Conservation (phyloP, 2,888 invertebrate species). For the Drosophila subquinaria region DNA sequence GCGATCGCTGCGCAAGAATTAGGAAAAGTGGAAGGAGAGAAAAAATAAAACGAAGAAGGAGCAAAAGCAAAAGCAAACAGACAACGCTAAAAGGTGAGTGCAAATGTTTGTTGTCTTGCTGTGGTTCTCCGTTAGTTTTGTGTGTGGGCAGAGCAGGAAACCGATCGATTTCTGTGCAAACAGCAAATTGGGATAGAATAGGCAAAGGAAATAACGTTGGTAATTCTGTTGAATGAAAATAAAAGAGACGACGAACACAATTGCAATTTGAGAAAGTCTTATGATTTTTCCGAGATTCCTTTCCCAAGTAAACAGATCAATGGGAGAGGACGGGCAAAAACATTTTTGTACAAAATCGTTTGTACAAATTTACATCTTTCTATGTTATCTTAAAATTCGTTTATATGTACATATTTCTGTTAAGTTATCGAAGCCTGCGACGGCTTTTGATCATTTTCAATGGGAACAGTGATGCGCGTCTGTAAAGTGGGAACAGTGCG, state of each 20-base stretch:
- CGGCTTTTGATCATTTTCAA: background rate
- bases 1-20: slow-evolving; percentile 49
- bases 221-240: slow-evolving; percentile 34
- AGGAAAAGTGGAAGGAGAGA: slow-evolving; percentile 23
- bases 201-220: slow-evolving; percentile 21
- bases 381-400: background rate
- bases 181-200: slow-evolving; percentile 5
- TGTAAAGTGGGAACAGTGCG: background rate
- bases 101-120: slow-evolving; percentile 21
- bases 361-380: too few species aligned
- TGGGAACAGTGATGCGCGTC: background rate
- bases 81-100: slow-evolving; percentile 42
- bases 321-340: background rate
- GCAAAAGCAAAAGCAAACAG: slow-evolving; percentile 4
- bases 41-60: slow-evolving; percentile 15
- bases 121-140: slow-evolving; percentile 25
- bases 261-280: slow-evolving; percentile 24
- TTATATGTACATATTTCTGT: background rate
- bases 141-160: slow-evolving; percentile 59
- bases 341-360: background rate
- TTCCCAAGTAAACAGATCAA: slow-evolving; percentile 7
- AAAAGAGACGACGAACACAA: slow-evolving; percentile 10
- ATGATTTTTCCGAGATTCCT: background rate
- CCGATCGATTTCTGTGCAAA: slow-evolving; percentile 5
- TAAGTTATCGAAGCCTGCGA: background rate